Conservation (phyloP, 2,113 vertebrate species). For the Proterorhinus semilunaris region DNA sequence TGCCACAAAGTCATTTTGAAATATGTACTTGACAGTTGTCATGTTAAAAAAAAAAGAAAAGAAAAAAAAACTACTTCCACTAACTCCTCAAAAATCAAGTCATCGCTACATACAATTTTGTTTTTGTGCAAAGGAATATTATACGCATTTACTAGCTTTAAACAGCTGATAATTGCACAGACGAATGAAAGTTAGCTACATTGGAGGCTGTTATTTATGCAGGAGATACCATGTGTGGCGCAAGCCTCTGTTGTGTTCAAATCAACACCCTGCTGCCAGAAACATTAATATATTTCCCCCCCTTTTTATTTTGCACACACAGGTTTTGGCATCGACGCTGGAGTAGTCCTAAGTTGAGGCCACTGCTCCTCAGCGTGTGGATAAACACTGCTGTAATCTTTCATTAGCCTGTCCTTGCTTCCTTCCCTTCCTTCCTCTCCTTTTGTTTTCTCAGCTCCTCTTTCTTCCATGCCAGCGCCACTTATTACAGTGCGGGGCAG, state of each 20-base stretch:
- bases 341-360: constrained; percentile 3
- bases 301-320: constrained; percentile 1
- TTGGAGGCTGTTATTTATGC: neutral
- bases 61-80: too few species aligned
- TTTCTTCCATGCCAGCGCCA: constrained; percentile 36
- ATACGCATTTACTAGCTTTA: neutral
- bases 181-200: neutral
- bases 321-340: constrained; percentile 1
- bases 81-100: too few species aligned
- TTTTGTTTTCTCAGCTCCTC: constrained; percentile 25
- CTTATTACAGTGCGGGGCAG: constrained; percentile 58
- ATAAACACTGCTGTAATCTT: constrained; percentile 6
- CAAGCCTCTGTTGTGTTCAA: constrained; percentile 19
- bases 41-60: too few species aligned
- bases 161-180: neutral
- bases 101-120: neutral
- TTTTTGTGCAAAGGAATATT: neutral
- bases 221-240: constrained; percentile 1
- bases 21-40: too few species aligned
- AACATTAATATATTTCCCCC: constrained; percentile 4
- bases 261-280: constrained; percentile 18
- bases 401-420: constrained; percentile 7
- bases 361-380: constrained; percentile 7
- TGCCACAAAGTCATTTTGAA: too few species aligned
- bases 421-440: constrained; percentile 16